Evolutionary conservation across 30 jellyfish, hydroid and myxozoan genomes (phyloP), one percentile per base, ranked within the genome.

Genomic region (Haliclystus octoradiatus): DNA sequence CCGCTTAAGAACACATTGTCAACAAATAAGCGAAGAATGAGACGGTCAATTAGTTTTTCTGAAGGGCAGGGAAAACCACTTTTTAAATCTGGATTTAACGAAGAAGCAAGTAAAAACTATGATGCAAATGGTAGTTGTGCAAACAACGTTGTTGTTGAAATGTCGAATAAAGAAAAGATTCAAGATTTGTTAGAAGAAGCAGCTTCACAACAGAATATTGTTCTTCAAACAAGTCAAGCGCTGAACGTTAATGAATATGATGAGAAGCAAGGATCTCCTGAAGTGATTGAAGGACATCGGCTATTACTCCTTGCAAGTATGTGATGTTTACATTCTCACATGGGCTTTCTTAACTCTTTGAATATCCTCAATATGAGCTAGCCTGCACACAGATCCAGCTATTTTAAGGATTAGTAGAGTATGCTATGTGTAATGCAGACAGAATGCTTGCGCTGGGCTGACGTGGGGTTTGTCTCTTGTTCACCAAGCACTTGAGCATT

Each of bases 211-310:
- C 98, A 89, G 63, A 89, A 82, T 52, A 89, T 89, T 25, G 98
- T 89, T 26, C 60, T 89, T 12, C 98, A 89, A 66, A 78, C 98
- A 2, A 83, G 96, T 34, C 98, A 89, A 79, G 98, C 98, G 15
- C 67, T 89, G 66, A 89, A 89, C 52, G 50, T 77, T 47, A 57
- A 66, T 32, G 66, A 85, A 32, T 70, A 77, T 24, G 98, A 82
- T 47, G 98, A 89, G 33, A 76, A 76, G 24, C 68, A 83, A 46
- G 98, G 95, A n/a, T 75, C 94, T 12, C 98, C 98, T 14, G 98
- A 89, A 73, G 95, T 89, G 19, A 68, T 89, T 62, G 98, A 89
- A 76, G 98, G 98, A 76, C 95, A 89, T 64, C 73, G 98, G 34
- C 76, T 89, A 3, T 84, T 89, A 19, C 88, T 89, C 29, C 76